phyloP scores from a whole-genome alignment of 23 tunicate species.

The Ascidia mentula region DNA sequence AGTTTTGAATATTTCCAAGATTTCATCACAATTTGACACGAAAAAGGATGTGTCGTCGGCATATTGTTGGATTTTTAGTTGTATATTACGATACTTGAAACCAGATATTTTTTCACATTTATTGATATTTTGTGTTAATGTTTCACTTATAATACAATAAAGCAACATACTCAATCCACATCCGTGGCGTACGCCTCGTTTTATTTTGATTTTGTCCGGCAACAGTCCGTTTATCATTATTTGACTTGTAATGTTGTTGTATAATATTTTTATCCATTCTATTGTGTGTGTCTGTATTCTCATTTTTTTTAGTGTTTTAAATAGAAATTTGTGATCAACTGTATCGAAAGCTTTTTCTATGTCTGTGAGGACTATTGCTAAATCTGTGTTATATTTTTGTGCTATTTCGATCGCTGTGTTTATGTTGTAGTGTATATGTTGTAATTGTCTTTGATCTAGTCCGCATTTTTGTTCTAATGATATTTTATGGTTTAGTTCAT shows the following conservation, averaged over 20 bases:
- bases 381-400: background rate
- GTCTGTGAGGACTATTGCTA: background rate
- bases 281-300: background rate
- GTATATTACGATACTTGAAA: background rate
- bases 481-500: background rate
- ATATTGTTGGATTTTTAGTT: conserved; percentile 27
- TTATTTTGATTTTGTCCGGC: background rate
- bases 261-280: conserved; percentile 4
- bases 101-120: conserved; percentile 3
- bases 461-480: background rate
- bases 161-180: conserved; percentile 35
- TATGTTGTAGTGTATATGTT: background rate
- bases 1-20: background rate
- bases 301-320: conserved; percentile 1
- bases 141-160: conserved; percentile 6
- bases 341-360: conserved; percentile 4
- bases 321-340: conserved; percentile 12
- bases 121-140: background rate
- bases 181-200: conserved; percentile 42
- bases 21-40: background rate
- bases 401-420: background rate
- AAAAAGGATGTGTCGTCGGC: conserved; percentile 31
- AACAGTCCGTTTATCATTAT: conserved; percentile 6
- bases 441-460: no score
- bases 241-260: conserved; percentile 7